Percentiles rank a stretch among this genome's conserved stretches.
Conservation (phyloP, 1,140 invertebrate species). For the Aethina tumida region DNA sequence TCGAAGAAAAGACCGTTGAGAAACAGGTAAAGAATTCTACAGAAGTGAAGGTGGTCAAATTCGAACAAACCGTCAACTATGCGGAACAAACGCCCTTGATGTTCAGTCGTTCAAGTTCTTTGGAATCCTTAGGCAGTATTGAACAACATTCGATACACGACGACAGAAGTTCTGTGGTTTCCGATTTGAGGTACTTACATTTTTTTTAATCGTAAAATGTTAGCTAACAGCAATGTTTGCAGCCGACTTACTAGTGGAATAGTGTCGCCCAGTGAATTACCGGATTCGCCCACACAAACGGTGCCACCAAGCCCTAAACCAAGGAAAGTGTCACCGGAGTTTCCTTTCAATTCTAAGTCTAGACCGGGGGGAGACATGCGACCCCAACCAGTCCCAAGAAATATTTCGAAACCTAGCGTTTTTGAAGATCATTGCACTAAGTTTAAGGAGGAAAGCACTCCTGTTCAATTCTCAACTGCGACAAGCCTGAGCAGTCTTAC, state of each 20-base stretch:
- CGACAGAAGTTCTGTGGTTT: slow-evolving; percentile 79
- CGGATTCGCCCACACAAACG: slow-evolving; percentile 86
- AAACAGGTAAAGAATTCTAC: slow-evolving; percentile 13
- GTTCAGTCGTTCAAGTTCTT: slow-evolving; percentile 86
- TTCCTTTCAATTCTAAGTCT: slow-evolving; percentile 23
- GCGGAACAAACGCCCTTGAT: slow-evolving; percentile 87
- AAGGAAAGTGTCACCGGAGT: slow-evolving; percentile 21
- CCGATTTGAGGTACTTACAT: slow-evolving; percentile 64
- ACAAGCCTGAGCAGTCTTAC: slow-evolving; percentile 73
- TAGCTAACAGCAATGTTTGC: too few relatives aligned
- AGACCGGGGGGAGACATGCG: slow-evolving; percentile 19
- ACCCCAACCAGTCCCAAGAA: slow-evolving; percentile 21
- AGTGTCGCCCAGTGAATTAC: slow-evolving; percentile 86
- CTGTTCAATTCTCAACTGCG: slow-evolving; percentile 64
- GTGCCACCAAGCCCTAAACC: slow-evolving; percentile 53
- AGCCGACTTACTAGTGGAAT: slow-evolving; percentile 84
- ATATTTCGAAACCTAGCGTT: slow-evolving; percentile 43
- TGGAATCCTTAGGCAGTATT: slow-evolving; percentile 82
- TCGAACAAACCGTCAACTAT: slow-evolving; percentile 52
- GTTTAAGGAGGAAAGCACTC: slow-evolving; percentile 78
- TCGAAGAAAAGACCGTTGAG: slow-evolving; percentile 5
- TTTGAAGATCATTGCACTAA: slow-evolving; percentile 68
- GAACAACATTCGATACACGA: slow-evolving; percentile 70
- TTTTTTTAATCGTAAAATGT: too few relatives aligned
- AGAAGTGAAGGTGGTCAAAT: slow-evolving; percentile 51